phyloP scores from a whole-genome alignment of 2,888 invertebrate genomes.

The Thymelicus acteon region DNA sequence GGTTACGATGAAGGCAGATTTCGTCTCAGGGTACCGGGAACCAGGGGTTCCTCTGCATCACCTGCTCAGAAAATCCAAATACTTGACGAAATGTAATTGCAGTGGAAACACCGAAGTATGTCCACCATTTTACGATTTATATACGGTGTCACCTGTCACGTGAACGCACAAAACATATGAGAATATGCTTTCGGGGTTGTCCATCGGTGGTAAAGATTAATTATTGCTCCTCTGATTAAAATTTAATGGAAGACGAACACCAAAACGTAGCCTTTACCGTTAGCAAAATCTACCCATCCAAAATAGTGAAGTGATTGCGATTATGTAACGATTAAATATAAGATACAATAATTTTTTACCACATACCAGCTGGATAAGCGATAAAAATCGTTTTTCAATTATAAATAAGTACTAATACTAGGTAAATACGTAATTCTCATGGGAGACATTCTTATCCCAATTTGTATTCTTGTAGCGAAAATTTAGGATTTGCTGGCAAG shows the following conservation, averaged over 20 bases:
- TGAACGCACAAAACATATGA: conserved; percentile 69
- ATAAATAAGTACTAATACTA: conserved; percentile 35
- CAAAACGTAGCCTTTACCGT: conserved; percentile 72
- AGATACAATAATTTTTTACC: conserved; percentile 37
- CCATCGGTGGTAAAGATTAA: conserved; percentile 57
- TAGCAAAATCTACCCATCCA: conserved; percentile 39
- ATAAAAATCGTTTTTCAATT: conserved; percentile 35
- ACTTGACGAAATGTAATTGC: conserved; percentile 49
- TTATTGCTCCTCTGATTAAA: conserved; percentile 47
- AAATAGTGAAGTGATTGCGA: conserved; percentile 39
- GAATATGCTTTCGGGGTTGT: conserved; percentile 69
- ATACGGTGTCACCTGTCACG: conserved; percentile 65
- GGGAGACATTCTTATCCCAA: conserved; percentile 29
- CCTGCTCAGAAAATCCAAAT: conserved; percentile 49
- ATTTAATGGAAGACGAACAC: conserved; percentile 75
- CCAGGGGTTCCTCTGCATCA: conserved; percentile 36
- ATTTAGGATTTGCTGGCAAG: conserved; percentile 25
- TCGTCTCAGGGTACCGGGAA: conserved; percentile 3
- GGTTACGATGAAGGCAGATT: conserved; percentile 21
- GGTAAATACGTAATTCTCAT: conserved; percentile 35
- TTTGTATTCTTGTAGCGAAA: conserved; percentile 35
- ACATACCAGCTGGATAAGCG: conserved; percentile 32
- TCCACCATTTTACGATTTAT: conserved; percentile 52
- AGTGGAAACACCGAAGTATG: conserved; percentile 49
- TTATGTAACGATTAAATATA: conserved; percentile 35